Evolutionary conservation across 1,140 invertebrate species (phyloP).

Genomic region (Lamellibrachia luymesi): DNA sequence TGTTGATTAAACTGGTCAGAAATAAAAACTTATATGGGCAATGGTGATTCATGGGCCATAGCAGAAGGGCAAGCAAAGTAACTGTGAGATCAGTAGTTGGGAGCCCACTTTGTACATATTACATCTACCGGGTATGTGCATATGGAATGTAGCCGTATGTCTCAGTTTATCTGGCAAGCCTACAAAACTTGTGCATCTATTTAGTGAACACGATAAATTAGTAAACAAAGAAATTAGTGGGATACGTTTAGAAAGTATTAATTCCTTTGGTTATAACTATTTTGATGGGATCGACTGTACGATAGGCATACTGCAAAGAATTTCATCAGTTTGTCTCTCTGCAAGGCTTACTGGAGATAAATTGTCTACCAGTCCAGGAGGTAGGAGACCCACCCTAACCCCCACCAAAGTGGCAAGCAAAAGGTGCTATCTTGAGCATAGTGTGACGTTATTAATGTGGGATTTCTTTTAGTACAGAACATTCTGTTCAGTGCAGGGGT

Average conservation of each 20-base stretch:
- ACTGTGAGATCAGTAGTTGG: background rate
- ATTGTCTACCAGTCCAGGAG: background rate
- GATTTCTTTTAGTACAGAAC: background rate
- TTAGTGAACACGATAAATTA: background rate
- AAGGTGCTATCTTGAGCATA: background rate
- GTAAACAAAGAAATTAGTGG: background rate
- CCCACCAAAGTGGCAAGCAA: background rate
- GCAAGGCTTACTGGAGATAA: background rate
- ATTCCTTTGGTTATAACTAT: too few relatives aligned
- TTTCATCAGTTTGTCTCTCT: too few relatives aligned
- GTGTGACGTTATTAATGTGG: background rate
- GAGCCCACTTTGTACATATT: too few relatives aligned
- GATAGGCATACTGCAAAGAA: too few relatives aligned
- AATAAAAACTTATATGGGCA: background rate
- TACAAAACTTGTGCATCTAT: background rate
- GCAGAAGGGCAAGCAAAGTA: background rate
- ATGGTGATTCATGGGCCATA: background rate
- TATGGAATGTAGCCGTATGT: background rate
- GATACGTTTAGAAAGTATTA: background rate
- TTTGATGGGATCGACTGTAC: too few relatives aligned
- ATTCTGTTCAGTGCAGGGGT: background rate
- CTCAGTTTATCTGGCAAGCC: background rate
- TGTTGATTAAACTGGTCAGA: background rate
- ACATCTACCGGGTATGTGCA: background rate
- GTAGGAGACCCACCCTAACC: background rate